phyloP scores from a whole-genome alignment of 1,140 invertebrate species.

The Myzus persicae region DNA sequence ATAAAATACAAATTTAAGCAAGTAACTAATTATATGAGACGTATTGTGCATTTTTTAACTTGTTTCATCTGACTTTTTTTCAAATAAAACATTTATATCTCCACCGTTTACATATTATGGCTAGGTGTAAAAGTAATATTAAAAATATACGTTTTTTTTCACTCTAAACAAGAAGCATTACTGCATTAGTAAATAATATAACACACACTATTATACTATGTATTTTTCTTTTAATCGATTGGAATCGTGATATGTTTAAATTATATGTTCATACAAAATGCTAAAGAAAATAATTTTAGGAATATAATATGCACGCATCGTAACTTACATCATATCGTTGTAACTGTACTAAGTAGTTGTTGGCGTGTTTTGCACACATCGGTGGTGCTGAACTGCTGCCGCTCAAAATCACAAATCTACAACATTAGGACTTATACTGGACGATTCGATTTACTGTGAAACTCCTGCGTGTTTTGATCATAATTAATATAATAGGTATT shows the following conservation, averaged over 20 bases:
- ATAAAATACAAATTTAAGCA: neutral
- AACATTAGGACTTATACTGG: neutral
- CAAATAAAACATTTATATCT: neutral
- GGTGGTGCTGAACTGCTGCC: neutral
- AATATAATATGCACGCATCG: neutral
- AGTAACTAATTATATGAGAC: too few species aligned
- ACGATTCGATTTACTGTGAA: neutral
- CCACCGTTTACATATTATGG: neutral
- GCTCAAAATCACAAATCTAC: neutral
- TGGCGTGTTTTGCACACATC: neutral
- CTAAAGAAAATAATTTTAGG: neutral
- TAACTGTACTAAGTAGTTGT: neutral
- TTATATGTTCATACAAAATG: neutral
- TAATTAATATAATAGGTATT: neutral
- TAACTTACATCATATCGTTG: neutral
- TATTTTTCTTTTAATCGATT: neutral
- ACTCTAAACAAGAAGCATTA: neutral
- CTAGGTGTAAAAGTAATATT: neutral
- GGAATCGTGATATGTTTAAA: neutral
- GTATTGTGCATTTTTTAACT: too few species aligned
- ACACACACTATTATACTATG: neutral
- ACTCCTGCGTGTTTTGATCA: neutral
- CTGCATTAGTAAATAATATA: neutral
- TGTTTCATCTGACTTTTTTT: neutral
- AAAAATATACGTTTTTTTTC: neutral